Percentiles rank a stretch among this genome's conserved stretches.
These are phyloP conservation scores for Mycalesis mineus DNA, from an alignment of 2,888 invertebrate genomes.

Conservation along the genomic window DNA sequence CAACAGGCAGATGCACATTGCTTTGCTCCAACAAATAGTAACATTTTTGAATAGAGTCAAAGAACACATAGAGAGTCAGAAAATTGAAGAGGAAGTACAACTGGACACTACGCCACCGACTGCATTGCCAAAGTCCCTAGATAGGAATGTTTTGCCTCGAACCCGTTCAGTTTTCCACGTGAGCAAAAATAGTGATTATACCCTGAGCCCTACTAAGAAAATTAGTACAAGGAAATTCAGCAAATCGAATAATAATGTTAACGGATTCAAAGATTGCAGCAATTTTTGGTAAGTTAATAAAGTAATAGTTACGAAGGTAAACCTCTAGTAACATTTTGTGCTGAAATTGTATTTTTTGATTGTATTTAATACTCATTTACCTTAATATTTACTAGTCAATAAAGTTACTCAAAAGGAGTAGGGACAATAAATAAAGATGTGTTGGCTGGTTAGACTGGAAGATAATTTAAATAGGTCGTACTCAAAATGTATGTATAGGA, in stretches of 20 bases:
- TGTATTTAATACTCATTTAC: too few relatives aligned
- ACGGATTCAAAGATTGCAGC: conserved; percentile 57
- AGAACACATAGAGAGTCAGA: conserved; percentile 78
- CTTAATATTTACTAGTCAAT: too few relatives aligned
- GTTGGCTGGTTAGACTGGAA: too few relatives aligned
- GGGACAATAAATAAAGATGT: too few relatives aligned
- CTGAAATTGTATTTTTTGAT: too few relatives aligned
- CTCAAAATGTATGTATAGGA: too few relatives aligned
- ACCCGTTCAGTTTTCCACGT: conserved; percentile 65
- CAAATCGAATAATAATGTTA: conserved; percentile 68
- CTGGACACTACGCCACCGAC: conserved; percentile 39
- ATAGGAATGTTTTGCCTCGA: conserved; percentile 57
- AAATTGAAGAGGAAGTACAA: conserved; percentile 39
- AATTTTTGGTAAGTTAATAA: conserved; percentile 57
- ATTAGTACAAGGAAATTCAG: conserved; percentile 62
- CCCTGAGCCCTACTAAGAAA: conserved; percentile 52
- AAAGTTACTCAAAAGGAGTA: too few relatives aligned
- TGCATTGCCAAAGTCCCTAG: conserved; percentile 42
- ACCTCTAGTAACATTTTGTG: too few relatives aligned
- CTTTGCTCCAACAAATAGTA: conserved; percentile 84
- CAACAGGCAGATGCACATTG: conserved; percentile 85
- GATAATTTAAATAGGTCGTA: too few relatives aligned
- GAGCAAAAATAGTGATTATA: conserved; percentile 56
- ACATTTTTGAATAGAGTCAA: conserved; percentile 83
- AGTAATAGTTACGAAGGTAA: too few relatives aligned